Evolutionary conservation across 2,797 vertebrate genomes (phyloP), one percentile per base, ranked within the genome.

Genomic region (Bucorvus abyssinicus): DNA sequence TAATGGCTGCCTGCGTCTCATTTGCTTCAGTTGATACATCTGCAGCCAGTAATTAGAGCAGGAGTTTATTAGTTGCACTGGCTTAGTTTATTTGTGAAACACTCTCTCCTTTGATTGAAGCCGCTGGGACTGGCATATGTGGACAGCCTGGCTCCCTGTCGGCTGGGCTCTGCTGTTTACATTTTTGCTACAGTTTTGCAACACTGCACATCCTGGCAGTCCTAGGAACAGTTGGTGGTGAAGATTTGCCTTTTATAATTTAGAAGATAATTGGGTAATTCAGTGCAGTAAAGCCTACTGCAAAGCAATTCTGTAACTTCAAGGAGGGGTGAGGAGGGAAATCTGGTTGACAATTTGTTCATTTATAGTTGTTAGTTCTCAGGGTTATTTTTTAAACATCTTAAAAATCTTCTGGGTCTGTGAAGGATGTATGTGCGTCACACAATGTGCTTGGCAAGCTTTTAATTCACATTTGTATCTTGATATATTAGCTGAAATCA

Each of bases 1-100:
- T 98, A 98, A 98, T 98, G 98, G 97, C 97, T 98, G 98, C 97
- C 96, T 96, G 97, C 16, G 94, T 98, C 96, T 97, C 97, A 98
- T 98, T 98, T 98, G 97, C 98, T 98, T 98, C 97, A 97, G 96
- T 98, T 98, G 97, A 97, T 98, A 98, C 98, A 98, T 98, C 98
- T 98, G 98, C 98, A 98, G 97, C 98, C 97, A 97, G 97, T 98
- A 98, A 99, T 98, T 98, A 98, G 97, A 94, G 96, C 94, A 97
- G 84, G 97, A 98, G 98, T 98, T 98, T 98, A 98, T 98, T 98
- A 98, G 97, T 96, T 95, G 97, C 96, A 96, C 96, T 96, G 97
- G 96, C 97, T 98, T 95, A 91, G 97, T 98, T 98, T 98, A 98
- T 98, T 97, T 97, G 97, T 96, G 96, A 97, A 97, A 97, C 95